A percentile compares a stretch with the other conserved stretches of the same genome.
Evolutionary conservation across 2,797 vertebrate species (phyloP).

Genomic region (Artibeus lituratus): DNA sequence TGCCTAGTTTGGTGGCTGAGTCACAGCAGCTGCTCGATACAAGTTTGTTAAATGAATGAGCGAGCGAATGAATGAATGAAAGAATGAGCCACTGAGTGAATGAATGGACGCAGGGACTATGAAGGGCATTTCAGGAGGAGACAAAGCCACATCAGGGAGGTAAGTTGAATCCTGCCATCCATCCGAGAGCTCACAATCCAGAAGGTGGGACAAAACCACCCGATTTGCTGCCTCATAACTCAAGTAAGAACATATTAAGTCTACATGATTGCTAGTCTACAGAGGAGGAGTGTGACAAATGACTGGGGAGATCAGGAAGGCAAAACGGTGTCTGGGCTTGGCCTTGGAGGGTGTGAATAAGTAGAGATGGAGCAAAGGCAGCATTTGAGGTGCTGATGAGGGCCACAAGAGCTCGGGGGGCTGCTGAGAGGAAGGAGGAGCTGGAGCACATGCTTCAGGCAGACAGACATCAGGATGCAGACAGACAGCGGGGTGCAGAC

Average conservation of each 20-base stretch:
- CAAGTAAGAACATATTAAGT: accelerated
- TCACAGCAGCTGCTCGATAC: neutral
- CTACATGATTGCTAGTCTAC: accelerated
- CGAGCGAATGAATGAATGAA: neutral
- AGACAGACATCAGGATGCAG: neutral
- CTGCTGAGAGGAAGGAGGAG: neutral
- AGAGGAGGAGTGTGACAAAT: neutral
- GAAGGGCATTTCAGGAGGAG: neutral
- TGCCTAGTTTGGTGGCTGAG: no score
- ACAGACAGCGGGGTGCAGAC: accelerated
- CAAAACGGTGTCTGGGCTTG: neutral
- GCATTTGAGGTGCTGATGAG: no score
- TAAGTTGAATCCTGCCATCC: neutral
- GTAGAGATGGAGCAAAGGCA: neutral
- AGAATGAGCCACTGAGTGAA: neutral
- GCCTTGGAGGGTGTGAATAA: neutral
- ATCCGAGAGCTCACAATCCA: neutral
- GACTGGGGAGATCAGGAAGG: neutral
- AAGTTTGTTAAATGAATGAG: neutral
- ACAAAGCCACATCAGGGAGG: neutral
- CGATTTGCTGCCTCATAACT: neutral
- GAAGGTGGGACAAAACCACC: neutral
- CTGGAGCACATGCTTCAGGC: neutral
- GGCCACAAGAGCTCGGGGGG: neutral
- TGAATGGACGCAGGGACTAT: neutral